Evolutionary conservation across 2,113 vertebrate genomes (phyloP).

Genomic region (Thomomys bottae): DNA sequence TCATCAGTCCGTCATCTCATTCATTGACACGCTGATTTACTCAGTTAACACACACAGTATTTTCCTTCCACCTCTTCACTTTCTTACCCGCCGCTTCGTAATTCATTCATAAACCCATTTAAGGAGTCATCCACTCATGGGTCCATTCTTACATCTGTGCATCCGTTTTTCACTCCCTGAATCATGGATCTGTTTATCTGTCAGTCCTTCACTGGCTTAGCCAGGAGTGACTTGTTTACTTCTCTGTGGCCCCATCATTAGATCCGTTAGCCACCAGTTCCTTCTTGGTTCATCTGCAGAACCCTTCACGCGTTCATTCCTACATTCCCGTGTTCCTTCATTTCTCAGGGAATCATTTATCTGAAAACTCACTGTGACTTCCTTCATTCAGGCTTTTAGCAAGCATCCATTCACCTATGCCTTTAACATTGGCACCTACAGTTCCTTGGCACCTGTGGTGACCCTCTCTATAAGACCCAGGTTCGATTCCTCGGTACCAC

Average conservation of each 20-base stretch:
- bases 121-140: no score
- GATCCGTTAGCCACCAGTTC: rapidly evolving
- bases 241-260: rapidly evolving
- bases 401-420: no score
- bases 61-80: not conserved
- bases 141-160: no score
- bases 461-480: no score
- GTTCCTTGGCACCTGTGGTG: no score
- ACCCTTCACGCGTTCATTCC: no score
- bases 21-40: not conserved
- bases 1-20: not conserved
- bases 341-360: not conserved
- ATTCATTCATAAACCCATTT: no score
- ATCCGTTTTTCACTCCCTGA: no score
- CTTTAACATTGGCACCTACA: no score
- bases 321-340: not conserved
- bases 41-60: not conserved
- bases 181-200: not conserved
- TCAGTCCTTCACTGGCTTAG: no score
- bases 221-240: no score
- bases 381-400: not conserved
- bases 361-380: not conserved
- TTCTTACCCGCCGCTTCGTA: not conserved
- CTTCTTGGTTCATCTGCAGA: rapidly evolving
- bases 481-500: no score